Base-by-base conservation (phyloP, 1,140 invertebrate genomes). In the Zophobas morio region DNA sequence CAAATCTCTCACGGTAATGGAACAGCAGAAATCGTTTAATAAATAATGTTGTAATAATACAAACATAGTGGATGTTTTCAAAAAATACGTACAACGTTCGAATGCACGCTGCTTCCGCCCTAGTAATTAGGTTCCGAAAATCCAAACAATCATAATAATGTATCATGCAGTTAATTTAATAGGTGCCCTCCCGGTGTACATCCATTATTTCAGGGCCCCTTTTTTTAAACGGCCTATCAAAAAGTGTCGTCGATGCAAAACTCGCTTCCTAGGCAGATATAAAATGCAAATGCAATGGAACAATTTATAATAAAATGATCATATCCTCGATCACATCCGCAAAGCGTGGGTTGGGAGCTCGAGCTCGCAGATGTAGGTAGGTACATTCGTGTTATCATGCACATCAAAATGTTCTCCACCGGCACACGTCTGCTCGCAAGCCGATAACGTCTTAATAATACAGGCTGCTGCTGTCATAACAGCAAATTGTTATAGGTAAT, bases 211-310 rank as follows among this genome's bases (percentile, higher is more conserved):
- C 20, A 20, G 20, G 20, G 20, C 20, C 20, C 20, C 20, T 20
- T 20, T 20, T 20, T 20, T 20, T 20, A 20, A 20, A 20, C 20
- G 20, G 20, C 20, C 20, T 20, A 20, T 20, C 42, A 46, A 46
- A 8, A 46, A 46, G 42, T 46, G 42, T 8, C 8, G 42, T 46
- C 3, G 3, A 4, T 46, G 42, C 42, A 3, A 8, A 46, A 3
- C 8, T 46, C 8, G 42, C 42, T 5, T 51, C 49, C 20, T n/a
- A 20, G 3, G 6, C 49, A 51, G 6, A 51, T 66, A 39, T 33
- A 42, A 42, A 66, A 66, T 66, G 60, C 60, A 66, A 66, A 66
- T 66, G 37, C 60, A 66, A 6, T 66, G 60, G 60, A 66, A 66
- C 60, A 66, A 66, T 66, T 42, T n/a, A 40, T 66, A 66, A 66